A percentile compares a stretch with the other conserved stretches of the same genome.
phyloP scores from a whole-genome alignment of 53 echinoderm and acorn worm species.

The Actinopyga echinites region DNA sequence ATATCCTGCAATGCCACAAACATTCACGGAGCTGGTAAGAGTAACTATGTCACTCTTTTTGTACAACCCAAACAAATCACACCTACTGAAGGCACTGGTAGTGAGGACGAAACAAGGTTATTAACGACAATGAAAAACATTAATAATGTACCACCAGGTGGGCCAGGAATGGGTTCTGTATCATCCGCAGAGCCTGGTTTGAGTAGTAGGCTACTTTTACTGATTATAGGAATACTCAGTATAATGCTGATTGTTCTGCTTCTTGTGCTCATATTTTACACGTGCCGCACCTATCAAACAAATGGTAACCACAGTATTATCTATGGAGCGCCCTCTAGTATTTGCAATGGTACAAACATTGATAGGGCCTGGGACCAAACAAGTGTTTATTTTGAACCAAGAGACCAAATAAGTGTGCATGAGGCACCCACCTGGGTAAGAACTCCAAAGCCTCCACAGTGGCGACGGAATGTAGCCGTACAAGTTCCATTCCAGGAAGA shows the following conservation, averaged over 20 bases:
- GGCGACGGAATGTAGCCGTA: constrained; percentile 84
- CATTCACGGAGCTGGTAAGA: constrained; percentile 49
- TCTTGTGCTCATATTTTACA: constrained; percentile 66
- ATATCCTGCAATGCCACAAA: constrained; percentile 86
- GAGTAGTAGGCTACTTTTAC: constrained; percentile 66
- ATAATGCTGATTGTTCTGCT: constrained; percentile 77
- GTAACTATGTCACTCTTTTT: constrained; percentile 23
- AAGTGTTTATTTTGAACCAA: constrained; percentile 93
- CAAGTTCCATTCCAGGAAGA: constrained; percentile 88
- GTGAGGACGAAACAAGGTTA: not conserved
- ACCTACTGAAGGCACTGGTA: constrained; percentile 18
- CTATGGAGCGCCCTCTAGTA: constrained; percentile 74
- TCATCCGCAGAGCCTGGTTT: constrained; percentile 9
- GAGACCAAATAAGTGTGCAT: constrained; percentile 73
- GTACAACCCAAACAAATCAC: constrained; percentile 47
- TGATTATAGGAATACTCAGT: constrained; percentile 80
- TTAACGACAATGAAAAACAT: not conserved
- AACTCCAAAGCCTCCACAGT: constrained; percentile 67
- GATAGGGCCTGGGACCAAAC: constrained; percentile 82
- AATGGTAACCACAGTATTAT: constrained; percentile 74
- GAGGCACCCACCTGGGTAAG: constrained; percentile 85
- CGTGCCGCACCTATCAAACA: constrained; percentile 78
- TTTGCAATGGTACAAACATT: constrained; percentile 67
- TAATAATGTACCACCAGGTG: constrained; percentile 32
- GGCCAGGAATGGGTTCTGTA: constrained; percentile 37